Percentiles rank a stretch among this genome's conserved stretches.
Evolutionary conservation across 2,113 vertebrate genomes (phyloP).

Genomic region (Cygnus buccinator): DNA sequence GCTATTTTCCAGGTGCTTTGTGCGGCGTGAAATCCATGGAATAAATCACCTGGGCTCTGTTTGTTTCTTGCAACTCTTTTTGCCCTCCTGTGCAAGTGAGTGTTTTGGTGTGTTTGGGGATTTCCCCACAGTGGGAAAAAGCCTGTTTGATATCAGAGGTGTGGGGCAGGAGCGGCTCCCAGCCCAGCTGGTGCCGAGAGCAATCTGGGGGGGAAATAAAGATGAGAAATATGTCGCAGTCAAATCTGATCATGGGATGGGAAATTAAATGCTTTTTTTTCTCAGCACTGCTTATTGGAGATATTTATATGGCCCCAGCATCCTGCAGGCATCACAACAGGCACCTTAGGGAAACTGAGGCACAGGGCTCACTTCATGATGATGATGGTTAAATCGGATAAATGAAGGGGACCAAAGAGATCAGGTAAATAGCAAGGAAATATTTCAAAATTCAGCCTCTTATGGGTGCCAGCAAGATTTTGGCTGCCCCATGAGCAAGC

Average conservation of each 20-base stretch:
- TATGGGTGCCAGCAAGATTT: not conserved
- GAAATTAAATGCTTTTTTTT: not conserved
- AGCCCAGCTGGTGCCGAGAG: not conserved
- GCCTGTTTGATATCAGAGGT: not conserved
- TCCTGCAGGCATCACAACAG: accelerated
- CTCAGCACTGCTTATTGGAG: not conserved
- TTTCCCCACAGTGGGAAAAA: not conserved
- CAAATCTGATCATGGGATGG: accelerated
- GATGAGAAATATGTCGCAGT: not conserved
- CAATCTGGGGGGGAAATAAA: accelerated
- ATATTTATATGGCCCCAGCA: not conserved
- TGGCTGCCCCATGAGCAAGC: not conserved
- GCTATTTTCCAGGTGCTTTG: slow-evolving; percentile 57
- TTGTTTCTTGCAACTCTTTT: not conserved
- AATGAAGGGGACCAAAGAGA: not conserved
- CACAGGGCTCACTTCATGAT: not conserved
- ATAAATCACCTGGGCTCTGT: not conserved
- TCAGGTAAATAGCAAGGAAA: not conserved
- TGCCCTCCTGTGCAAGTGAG: not conserved
- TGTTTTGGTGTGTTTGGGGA: not conserved
- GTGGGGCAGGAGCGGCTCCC: not conserved
- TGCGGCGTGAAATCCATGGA: not conserved
- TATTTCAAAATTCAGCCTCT: not conserved
- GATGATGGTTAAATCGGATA: not conserved
- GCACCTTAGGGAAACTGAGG: not conserved